These are phyloP conservation scores for Ophonus ardosiacus DNA, from an alignment of 2,888 invertebrate species.

Conservation along the genomic window DNA sequence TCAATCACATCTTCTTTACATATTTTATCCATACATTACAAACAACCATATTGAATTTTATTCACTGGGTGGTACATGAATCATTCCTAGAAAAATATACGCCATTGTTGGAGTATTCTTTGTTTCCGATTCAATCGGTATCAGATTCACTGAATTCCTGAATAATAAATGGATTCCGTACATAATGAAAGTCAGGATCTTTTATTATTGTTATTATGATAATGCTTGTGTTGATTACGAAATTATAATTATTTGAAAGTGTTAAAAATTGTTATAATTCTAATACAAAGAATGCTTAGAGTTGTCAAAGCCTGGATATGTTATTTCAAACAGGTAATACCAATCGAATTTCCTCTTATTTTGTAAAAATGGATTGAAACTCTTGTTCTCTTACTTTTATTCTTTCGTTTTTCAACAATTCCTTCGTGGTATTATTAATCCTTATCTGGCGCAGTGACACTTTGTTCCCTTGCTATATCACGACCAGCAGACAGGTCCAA, in stretches of 20 bases:
- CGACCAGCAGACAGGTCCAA: constrained; percentile 12
- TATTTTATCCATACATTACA: constrained; percentile 32
- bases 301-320: no score
- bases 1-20: constrained; percentile 41
- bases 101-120: constrained; percentile 7
- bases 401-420: constrained; percentile 32
- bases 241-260: constrained; percentile 2
- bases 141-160: constrained; percentile 28
- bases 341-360: background rate
- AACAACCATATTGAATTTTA: constrained; percentile 17
- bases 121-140: constrained; percentile 6
- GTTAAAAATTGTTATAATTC: background rate
- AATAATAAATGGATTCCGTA: background rate
- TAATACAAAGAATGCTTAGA: no score
- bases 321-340: no score
- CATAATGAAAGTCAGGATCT: background rate
- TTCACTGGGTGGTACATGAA: constrained; percentile 32
- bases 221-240: constrained; percentile 7
- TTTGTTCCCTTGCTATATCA: constrained; percentile 43
- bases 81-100: constrained; percentile 18
- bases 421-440: constrained; percentile 29
- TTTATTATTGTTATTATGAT: constrained; percentile 14
- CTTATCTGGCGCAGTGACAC: constrained; percentile 38
- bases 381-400: background rate
- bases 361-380: background rate